Base-by-base conservation (phyloP, 2,888 invertebrate genomes). In the Papilio elwesi region DNA sequence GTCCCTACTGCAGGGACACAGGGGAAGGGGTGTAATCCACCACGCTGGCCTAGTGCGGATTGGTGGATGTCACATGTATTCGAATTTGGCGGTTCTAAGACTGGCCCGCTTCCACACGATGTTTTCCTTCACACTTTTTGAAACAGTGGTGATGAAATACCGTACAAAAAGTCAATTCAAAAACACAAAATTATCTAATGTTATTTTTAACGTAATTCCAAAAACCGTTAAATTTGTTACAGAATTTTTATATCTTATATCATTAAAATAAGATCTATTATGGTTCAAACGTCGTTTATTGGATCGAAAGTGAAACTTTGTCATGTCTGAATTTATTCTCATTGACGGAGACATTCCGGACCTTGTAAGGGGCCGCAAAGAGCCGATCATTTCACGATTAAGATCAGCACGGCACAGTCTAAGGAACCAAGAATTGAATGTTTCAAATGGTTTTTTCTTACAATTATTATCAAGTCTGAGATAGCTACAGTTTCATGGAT, bases 351-450 rank as follows among this genome's bases (percentile, higher is more conserved):
- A 83, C 83, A 86, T 83, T 79, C 82, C 85, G 81, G 82, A 79
- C 85, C 86, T 84, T 83, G 85, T 88, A 88, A 78, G 88, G 89
- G 78, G 82, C 87, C 88, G 89, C 85, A 82, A 26, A 26, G 82
- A 86, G 85, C 81, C 78, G 62, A 81, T 80, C 78, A 80, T 79
- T 78, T 71, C 74, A 74, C 57, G 88, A 90, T 88, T 86, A 81
- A 76, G 75, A 89, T 89, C 87, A 76, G 80, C 84, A 84, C 83
- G 83, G 81, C 80, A 84, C 78, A 78, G 80, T 82, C 81, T 75
- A 79, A 84, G 78, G 80, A 74, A 77, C 79, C 77, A 79, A 81
- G 82, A 66, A 64, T 70, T 71, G 73, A 57, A 51, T n/a, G 26
- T 59, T 71, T 71, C 16, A 49, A 59, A 16, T 51, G 15, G 49